A percentile compares a stretch with the other conserved stretches of the same genome.
These are phyloP conservation scores for Deilephila porcellus DNA, from an alignment of 2,888 invertebrate genomes.

Conservation along the genomic window DNA sequence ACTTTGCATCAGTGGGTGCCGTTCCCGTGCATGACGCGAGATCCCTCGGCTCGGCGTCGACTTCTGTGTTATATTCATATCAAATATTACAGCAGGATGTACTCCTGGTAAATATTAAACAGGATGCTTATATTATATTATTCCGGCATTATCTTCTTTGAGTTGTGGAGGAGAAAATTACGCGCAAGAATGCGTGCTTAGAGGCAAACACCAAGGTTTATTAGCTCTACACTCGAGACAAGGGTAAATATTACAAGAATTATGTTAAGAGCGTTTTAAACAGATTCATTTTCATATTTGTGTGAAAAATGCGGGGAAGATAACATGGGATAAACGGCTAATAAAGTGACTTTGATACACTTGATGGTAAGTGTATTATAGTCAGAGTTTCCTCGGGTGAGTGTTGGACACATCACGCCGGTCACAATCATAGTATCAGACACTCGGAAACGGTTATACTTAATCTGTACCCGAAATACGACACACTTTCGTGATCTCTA, in stretches of 20 bases:
- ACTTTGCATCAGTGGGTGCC: neutral
- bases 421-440: no score
- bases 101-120: conserved; percentile 23
- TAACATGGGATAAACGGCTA: neutral
- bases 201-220: conserved; percentile 2
- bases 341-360: no score
- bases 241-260: neutral
- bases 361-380: no score
- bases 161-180: conserved; percentile 14
- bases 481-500: no score
- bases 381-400: no score
- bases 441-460: no score
- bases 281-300: neutral
- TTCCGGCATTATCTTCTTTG: conserved; percentile 21
- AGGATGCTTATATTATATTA: conserved; percentile 21
- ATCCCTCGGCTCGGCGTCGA: neutral
- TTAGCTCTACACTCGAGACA: neutral
- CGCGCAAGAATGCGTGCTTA: conserved; percentile 14
- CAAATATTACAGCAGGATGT: conserved; percentile 22
- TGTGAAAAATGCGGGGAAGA: neutral
- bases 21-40: neutral
- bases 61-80: conserved; percentile 18
- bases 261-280: neutral
- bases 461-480: no score
- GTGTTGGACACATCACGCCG: no score